Conservation (phyloP, 2,888 invertebrate species). For the Drosophila pullipes region DNA sequence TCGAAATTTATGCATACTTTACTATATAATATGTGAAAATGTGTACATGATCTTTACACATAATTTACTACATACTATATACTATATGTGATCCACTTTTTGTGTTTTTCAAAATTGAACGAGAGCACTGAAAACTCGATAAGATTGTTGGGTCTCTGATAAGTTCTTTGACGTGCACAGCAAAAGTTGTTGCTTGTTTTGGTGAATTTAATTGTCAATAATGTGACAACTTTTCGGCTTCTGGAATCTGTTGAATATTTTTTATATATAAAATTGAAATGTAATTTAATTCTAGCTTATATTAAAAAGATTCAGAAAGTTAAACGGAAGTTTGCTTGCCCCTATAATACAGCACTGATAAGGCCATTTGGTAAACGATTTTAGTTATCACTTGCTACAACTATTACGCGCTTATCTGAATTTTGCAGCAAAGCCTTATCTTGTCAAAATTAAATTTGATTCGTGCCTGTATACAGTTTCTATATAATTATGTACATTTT, state of each 20-base stretch:
- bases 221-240: constrained; percentile 2
- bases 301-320: not conserved
- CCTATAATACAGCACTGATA: constrained; percentile 5
- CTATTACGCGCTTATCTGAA: constrained; percentile 28
- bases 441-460: constrained; percentile 8
- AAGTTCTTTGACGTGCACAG: constrained; percentile 3
- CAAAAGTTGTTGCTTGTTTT: not conserved
- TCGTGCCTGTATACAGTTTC: not conserved
- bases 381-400: constrained; percentile 1
- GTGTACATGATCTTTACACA: constrained; percentile 7
- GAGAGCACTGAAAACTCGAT: constrained; percentile 25
- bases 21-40: not conserved
- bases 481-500: not conserved
- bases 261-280: not conserved
- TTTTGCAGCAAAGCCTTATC: constrained; percentile 34
- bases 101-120: constrained; percentile 17
- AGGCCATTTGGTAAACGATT: not conserved
- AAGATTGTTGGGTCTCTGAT: constrained; percentile 42
- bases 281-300: not conserved
- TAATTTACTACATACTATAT: not conserved
- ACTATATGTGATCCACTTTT: constrained; percentile 15
- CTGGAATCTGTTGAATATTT: constrained; percentile 12
- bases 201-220: constrained; percentile 27
- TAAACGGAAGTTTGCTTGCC: constrained; percentile 21
- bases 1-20: constrained; percentile 2